Base-by-base conservation (phyloP, 2,888 invertebrate species). In the Stenurella melanura region DNA sequence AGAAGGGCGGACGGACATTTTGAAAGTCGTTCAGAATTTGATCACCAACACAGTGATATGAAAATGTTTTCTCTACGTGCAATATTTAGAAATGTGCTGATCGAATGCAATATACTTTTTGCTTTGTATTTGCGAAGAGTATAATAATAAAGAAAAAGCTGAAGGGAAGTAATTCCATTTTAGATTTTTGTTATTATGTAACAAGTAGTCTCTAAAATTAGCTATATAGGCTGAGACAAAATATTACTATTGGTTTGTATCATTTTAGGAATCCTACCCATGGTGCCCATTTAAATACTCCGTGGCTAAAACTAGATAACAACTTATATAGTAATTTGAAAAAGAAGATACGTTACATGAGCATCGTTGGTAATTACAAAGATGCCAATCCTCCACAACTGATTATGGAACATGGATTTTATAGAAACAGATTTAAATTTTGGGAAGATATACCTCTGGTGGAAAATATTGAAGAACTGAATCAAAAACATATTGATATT, bases 351-450 rank as follows among this genome's bases (percentile, higher is more conserved):
- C 73, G 68, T 57, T 82, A 79, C 63, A 38, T 82, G 58, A 74
- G 79, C 56, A 80, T 82, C 15, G 68, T 34, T 26, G 80, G 81
- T 34, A 67, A 58, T 19, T 54, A 70, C 19, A 71, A 67, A 26
- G 57, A 58, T 11, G 12, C 12, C 60, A 15, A 64, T 30, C 60
- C 68, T 17, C 74, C 77, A 15, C 26, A 69, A 50, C 56, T 82
- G 3, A 74, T 74, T 54, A 78, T 86, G 78, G 68, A 64, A 15
- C 80, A 81, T 38, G 78, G 80, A 15, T 83, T 85, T 74, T 79
- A 82, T 30, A 69, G 82, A 5, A 61, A 82, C 9, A 76, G 85
- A 75, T 82, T 86, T 79, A 64, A 73, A 10, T 86, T 86, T 75
- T 86, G 85, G 85, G 72, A 81, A 67, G 77, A 76, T 34, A 76